Base-by-base conservation (phyloP, 2,113 vertebrate species). In the Nannospalax galili region DNA sequence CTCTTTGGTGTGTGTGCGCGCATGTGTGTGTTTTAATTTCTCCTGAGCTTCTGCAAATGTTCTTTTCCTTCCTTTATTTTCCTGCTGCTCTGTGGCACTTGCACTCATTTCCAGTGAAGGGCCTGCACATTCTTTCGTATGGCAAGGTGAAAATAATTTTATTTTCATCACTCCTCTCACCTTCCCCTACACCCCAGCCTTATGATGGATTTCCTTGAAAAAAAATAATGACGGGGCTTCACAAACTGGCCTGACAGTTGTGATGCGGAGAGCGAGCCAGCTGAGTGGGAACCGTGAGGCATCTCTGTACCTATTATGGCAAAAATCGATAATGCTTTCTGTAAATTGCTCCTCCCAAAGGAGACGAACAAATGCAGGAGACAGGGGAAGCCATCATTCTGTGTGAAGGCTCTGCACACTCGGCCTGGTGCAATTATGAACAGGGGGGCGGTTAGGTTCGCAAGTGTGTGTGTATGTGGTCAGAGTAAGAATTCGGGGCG, bases 121-220 rank as follows among this genome's bases (percentile, higher is more conserved):
- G 97, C 96, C 64, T 58, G 95, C 93, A 97, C 98, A 96, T 98
- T 98, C 98, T 98, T 99, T 98, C 97, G 88, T 98, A 98, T 98
- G 98, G 98, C 98, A 99, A 98, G 98, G 98, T 98, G 99, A 99
- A 99, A 98, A 99, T 99, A 99, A 99, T 98, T 99, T 98, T 99
- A 99, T 99, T 99, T 98, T 98, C 98, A 98, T 98, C 98, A 97
- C 97, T 98, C 97, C 86, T 80, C 93, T 94, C 85, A 97, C 93
- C 97, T 97, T 82, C 97, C 96, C 97, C 97, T 89, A 52, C 37
- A 97, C 88, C 95, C 93, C 88, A 94, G 97, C 84, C 93, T 97
- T 70, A 97, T 98, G 98, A 98, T 98, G 98, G 98, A 98, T 99
- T 98, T 98, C 98, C 98, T 98, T 98, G 98, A 97, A 98, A 98